Evolutionary conservation across 2,113 vertebrate genomes (phyloP), one percentile per base, ranked within the genome.

Genomic region (Clarias macrocephalus): DNA sequence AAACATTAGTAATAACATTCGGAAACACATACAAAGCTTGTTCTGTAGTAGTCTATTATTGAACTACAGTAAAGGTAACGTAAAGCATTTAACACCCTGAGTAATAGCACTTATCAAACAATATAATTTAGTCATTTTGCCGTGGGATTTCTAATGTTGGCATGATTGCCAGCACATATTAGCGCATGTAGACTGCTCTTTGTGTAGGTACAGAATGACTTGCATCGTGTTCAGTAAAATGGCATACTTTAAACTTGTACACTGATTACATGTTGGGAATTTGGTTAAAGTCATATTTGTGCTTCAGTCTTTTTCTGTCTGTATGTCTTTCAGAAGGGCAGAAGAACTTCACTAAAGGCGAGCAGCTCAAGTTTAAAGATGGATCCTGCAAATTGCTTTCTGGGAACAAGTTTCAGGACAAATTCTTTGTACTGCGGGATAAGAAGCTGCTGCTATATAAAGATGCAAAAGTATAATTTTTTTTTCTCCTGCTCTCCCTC

Each of bases 321-420:
- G 21, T 88, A 1, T 84, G 18, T 79, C 30, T 56, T 19, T 60
- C 87, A 95, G 94, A 94, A 85, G 95, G 93, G 70, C 86, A 90
- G 3, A 92, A 91, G 68, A 93, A 91, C 72, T 87, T 85, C 0
- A 33, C 94, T 72, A 97, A 96, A 95, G 94, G 96, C 21, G 95
- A 96, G 59, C 89, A 91, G 85, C 88, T 99, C 84, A 99, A 97
- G 94, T 96, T 95, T 93, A 99, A 94, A 88, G 98, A 98, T 76
- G 97, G 97, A 52, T 96, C 96, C 66, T 96, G 95, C 89, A 99
- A 99, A 93, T 94, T 98, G 63, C 93, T 99, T 56, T 97, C 96
- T 0, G 97, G 96, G 86, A 96, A 96, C 93, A 99, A 96, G 90
- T 99, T 99, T 94, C 98, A 99, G 91, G 98, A 99, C 33, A 96